phyloP scores from a whole-genome alignment of 2,113 vertebrate genomes.

The Todiramphus saurophagus region DNA sequence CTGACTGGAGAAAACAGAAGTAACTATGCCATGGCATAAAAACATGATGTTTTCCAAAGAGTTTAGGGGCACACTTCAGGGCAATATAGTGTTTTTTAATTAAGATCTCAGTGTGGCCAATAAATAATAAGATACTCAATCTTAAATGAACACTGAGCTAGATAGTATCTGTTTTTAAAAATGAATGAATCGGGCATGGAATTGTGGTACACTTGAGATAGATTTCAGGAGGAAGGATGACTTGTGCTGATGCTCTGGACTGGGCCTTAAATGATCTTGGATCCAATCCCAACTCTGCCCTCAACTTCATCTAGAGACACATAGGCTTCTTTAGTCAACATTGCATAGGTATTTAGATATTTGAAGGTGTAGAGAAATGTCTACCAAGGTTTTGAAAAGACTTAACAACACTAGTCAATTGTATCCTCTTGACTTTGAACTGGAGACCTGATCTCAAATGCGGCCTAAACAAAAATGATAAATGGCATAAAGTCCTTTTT shows the following conservation, averaged over 20 bases:
- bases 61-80: background rate
- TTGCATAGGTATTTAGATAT: background rate
- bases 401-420: background rate
- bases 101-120: background rate
- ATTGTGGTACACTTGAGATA: background rate
- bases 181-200: background rate
- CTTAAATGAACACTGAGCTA: background rate
- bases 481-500: background rate
- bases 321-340: background rate
- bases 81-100: background rate
- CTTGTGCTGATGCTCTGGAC: background rate
- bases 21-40: background rate
- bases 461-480: background rate
- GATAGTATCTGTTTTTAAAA: background rate
- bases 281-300: background rate
- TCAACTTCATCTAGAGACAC: background rate
- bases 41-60: background rate
- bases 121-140: background rate
- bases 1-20: background rate
- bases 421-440: background rate
- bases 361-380: background rate
- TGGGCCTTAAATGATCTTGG: background rate
- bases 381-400: background rate
- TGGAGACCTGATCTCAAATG: background rate
- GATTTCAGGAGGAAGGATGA: background rate